Evolutionary conservation across 2,888 invertebrate genomes (phyloP).

Genomic region (Bursaphelenchus okinawaensis): DNA sequence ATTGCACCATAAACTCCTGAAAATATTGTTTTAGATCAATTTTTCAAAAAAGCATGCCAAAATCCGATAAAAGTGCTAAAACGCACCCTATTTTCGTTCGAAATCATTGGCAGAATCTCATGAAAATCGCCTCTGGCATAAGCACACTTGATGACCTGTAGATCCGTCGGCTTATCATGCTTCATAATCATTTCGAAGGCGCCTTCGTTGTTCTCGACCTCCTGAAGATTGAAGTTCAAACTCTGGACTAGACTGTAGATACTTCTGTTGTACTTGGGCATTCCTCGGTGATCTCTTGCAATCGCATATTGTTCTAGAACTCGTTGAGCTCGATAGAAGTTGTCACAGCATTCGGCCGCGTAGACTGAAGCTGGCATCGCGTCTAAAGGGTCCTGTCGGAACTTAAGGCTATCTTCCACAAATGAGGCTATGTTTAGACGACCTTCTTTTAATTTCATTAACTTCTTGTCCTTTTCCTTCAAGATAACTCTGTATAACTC

Average conservation of each 20-base stretch:
- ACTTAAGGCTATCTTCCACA: neutral
- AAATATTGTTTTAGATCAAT: neutral
- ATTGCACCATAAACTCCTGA: slow-evolving; percentile 4
- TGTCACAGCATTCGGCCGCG: neutral
- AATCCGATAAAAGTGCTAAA: neutral
- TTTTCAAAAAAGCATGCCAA: neutral
- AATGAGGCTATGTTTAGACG: neutral
- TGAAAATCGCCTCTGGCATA: neutral
- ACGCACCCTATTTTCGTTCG: neutral
- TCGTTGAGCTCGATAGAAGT: neutral
- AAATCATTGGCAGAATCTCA: neutral
- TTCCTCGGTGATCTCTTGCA: neutral
- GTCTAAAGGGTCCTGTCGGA: neutral
- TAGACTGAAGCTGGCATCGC: neutral
- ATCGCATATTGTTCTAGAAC: slow-evolving; percentile 5
- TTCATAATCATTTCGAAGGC: neutral
- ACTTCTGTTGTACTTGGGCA: neutral
- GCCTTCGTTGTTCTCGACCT: slow-evolving; percentile 10
- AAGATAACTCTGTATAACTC: neutral
- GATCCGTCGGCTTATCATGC: neutral
- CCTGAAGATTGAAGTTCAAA: neutral
- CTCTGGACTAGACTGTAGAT: neutral
- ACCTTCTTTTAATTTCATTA: neutral
- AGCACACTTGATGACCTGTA: neutral
- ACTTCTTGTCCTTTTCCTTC: neutral